Percentiles rank a stretch among this genome's conserved stretches.
Evolutionary conservation across 2,888 invertebrate genomes (phyloP).

Genomic region (Yponomeuta malinellus): DNA sequence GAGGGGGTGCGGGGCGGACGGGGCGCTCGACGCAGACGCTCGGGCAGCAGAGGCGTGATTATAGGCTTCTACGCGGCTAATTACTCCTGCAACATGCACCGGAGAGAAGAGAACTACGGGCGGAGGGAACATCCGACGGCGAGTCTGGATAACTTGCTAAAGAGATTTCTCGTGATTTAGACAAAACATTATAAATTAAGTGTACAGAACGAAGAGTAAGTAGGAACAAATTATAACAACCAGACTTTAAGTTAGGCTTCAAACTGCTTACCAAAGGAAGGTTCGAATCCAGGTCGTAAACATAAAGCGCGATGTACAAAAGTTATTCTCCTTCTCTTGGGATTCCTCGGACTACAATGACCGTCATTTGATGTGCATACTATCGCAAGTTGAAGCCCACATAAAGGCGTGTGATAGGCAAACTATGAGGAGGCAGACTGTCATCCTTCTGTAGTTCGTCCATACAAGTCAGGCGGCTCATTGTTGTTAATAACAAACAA

Average conservation of each 20-base stretch:
- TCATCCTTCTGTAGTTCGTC: not conserved
- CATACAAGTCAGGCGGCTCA: conserved; percentile 32
- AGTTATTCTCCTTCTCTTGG: too few species aligned
- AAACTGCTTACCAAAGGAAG: too few species aligned
- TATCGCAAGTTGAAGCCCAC: too few species aligned
- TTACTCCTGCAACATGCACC: conserved; percentile 60
- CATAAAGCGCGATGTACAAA: too few species aligned
- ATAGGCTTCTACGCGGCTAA: conserved; percentile 66
- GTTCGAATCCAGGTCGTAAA: too few species aligned
- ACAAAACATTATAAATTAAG: not conserved
- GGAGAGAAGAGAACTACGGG: conserved; percentile 21
- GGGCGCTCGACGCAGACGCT: conserved; percentile 36
- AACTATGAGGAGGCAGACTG: not conserved
- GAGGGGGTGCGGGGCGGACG: conserved; percentile 24
- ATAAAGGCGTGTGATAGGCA: not conserved
- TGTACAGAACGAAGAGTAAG: too few species aligned
- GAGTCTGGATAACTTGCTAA: not conserved
- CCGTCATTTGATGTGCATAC: too few species aligned
- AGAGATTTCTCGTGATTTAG: not conserved
- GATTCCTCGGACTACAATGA: too few species aligned
- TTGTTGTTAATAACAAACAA: conserved; percentile 70
- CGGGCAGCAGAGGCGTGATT: conserved; percentile 55
- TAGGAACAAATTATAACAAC: too few species aligned
- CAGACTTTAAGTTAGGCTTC: too few species aligned
- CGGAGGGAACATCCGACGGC: not conserved